Conservation (phyloP, 2,888 invertebrate genomes). For the Cheilosia pagana region DNA sequence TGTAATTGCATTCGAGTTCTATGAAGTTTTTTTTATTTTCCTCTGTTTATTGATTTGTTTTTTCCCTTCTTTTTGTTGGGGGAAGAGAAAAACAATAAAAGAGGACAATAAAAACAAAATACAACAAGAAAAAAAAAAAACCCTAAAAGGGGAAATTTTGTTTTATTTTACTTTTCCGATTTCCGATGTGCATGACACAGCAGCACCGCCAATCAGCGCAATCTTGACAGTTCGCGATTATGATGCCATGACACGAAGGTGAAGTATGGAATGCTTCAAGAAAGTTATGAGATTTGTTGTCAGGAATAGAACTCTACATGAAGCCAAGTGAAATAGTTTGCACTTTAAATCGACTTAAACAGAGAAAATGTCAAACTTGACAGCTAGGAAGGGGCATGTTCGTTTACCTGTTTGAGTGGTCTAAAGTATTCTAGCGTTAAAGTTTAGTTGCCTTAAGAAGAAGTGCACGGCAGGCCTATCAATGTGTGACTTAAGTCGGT, state of each 20-base stretch:
- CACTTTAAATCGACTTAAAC: too few relatives aligned
- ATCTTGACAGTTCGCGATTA: constrained; percentile 30
- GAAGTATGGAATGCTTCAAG: not conserved
- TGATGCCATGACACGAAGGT: not conserved
- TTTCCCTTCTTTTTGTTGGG: not conserved
- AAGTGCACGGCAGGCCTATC: too few relatives aligned
- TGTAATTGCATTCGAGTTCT: constrained; percentile 46
- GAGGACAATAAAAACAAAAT: not conserved
- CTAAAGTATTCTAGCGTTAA: too few relatives aligned
- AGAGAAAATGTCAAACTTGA: too few relatives aligned
- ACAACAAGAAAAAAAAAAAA: not conserved
- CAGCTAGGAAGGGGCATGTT: too few relatives aligned
- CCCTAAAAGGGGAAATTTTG: constrained; percentile 1
- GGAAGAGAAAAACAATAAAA: constrained; percentile 8
- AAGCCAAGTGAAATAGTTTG: too few relatives aligned
- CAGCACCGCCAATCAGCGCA: constrained; percentile 17
- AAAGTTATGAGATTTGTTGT: not conserved
- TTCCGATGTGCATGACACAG: constrained; percentile 16
- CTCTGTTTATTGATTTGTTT: constrained; percentile 28
- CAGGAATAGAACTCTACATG: not conserved
- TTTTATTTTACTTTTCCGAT: constrained; percentile 18
- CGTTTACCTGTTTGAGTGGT: too few relatives aligned
- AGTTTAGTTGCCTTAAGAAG: too few relatives aligned
- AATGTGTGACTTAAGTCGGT: too few relatives aligned
- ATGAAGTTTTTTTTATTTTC: constrained; percentile 16